phyloP scores from a whole-genome alignment of 2,797 vertebrate genomes.

The Eulemur albifrons region DNA sequence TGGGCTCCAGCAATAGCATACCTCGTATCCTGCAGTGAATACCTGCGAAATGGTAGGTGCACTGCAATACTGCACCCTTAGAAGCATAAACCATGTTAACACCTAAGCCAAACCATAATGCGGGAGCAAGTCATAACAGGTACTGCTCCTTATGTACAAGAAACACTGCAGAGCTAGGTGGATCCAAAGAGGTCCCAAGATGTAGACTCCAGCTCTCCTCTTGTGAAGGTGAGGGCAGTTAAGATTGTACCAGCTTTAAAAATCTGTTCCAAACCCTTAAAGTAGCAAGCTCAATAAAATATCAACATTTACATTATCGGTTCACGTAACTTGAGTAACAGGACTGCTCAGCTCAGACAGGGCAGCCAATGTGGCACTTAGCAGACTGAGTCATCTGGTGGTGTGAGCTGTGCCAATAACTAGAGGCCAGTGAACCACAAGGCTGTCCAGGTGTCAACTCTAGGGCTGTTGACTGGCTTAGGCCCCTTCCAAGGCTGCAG shows the following conservation, averaged over 20 bases:
- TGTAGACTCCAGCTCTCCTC: background rate
- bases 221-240: background rate
- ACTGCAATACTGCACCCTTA: background rate
- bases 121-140: background rate
- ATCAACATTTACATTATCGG: background rate
- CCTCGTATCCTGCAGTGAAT: background rate
- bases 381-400: background rate
- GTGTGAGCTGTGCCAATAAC: background rate
- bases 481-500: background rate
- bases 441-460: background rate
- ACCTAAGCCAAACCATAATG: background rate
- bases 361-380: background rate
- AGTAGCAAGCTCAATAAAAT: background rate
- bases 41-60: background rate
- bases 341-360: background rate
- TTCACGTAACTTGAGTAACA: background rate
- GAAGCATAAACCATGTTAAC: background rate
- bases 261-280: background rate
- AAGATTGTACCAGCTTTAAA: background rate
- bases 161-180: no score
- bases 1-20: background rate
- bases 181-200: background rate
- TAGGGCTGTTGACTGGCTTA: background rate
- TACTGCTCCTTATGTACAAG: background rate
- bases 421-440: background rate